Conservation (phyloP, 2,888 invertebrate species). For the Polydrusus tereticollis region DNA sequence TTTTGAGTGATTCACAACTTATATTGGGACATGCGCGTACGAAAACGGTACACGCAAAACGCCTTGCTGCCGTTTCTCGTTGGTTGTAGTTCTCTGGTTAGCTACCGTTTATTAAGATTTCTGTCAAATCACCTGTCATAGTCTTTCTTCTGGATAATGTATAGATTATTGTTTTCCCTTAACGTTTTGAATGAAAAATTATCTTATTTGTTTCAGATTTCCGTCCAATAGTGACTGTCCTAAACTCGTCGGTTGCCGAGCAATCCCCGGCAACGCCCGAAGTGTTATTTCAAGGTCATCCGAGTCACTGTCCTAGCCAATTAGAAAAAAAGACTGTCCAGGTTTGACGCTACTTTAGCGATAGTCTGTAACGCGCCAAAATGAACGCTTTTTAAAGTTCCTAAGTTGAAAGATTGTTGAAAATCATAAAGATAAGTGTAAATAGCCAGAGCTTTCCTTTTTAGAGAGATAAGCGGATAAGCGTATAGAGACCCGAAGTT, state of each 20-base stretch:
- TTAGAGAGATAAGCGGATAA: conserved; percentile 1
- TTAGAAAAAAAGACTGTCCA: conserved; percentile 67
- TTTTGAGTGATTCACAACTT: too few species aligned
- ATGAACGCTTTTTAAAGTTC: conserved; percentile 66
- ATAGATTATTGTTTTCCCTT: too few species aligned
- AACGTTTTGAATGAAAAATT: too few species aligned
- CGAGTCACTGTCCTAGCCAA: conserved; percentile 46
- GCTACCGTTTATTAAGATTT: too few species aligned
- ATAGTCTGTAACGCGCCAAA: conserved; percentile 69
- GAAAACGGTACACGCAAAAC: too few species aligned
- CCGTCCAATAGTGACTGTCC: conserved; percentile 72
- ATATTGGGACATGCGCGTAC: too few species aligned
- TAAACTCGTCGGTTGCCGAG: conserved; percentile 67
- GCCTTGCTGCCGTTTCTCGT: too few species aligned
- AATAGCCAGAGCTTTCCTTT: conserved; percentile 11
- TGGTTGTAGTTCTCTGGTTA: too few species aligned
- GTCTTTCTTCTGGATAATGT: too few species aligned
- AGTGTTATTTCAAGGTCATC: conserved; percentile 35
- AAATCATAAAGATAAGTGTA: conserved; percentile 12
- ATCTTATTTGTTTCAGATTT: conserved; percentile 67
- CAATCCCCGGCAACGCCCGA: conserved; percentile 6
- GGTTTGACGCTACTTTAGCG: conserved; percentile 77
- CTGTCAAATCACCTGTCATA: too few species aligned
- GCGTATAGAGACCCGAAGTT: background rate
- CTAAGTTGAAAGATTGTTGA: conserved; percentile 60